Percentiles rank a stretch among this genome's conserved stretches.
These are phyloP conservation scores for Leptogaster cylindrica DNA, from an alignment of 2,888 invertebrate genomes.

Conservation along the genomic window DNA sequence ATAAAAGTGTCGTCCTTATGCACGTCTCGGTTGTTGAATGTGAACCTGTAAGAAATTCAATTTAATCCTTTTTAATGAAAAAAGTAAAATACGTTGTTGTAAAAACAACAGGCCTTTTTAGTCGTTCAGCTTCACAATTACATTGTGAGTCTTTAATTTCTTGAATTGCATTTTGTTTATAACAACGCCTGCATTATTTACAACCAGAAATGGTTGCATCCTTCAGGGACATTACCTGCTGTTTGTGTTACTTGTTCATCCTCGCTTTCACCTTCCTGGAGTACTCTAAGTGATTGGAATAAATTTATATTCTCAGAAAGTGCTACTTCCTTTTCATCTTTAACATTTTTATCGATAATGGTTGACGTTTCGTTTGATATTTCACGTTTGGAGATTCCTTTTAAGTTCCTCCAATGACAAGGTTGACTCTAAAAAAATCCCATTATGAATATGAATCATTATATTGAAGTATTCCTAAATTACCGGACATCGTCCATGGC, in stretches of 20 bases:
- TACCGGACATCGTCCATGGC: conserved; percentile 93
- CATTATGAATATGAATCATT: background rate
- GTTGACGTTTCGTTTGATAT: conserved; percentile 63
- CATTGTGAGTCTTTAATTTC: background rate
- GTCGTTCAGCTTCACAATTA: background rate
- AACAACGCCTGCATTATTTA: no score
- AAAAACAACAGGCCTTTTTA: background rate
- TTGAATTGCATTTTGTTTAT: no score
- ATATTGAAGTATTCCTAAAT: conserved; percentile 56
- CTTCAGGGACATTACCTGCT: background rate
- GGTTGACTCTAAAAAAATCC: conserved; percentile 76
- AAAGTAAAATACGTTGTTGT: background rate
- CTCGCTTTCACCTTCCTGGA: conserved; percentile 83
- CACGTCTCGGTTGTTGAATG: conserved; percentile 68
- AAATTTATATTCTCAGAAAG: conserved; percentile 88
- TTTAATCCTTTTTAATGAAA: background rate
- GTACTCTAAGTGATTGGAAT: conserved; percentile 85
- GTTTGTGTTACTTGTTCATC: conserved; percentile 61
- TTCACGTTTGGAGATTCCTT: conserved; percentile 79
- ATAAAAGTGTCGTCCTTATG: conserved; percentile 69
- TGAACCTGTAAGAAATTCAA: conserved; percentile 32
- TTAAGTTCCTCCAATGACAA: conserved; percentile 91
- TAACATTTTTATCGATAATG: conserved; percentile 54
- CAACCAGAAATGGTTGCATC: no score
- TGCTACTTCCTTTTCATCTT: conserved; percentile 67